phyloP scores from a whole-genome alignment of 2,888 invertebrate genomes.

The Spisula subtruncata region DNA sequence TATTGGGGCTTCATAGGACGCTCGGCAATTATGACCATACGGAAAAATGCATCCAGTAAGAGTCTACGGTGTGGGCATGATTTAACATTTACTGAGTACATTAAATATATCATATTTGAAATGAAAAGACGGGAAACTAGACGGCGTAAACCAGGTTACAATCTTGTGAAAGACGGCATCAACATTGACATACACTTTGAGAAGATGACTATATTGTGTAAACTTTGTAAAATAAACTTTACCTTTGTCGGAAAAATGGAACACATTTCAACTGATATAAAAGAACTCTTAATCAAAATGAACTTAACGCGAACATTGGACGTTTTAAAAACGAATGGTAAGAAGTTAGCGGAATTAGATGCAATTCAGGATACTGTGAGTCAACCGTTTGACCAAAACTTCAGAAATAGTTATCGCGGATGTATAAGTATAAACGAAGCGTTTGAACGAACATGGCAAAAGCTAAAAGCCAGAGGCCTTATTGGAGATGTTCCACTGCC shows the following conservation, averaged over 20 bases:
- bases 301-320: constrained; percentile 39
- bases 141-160: too few relatives aligned
- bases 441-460: constrained; percentile 72
- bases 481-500: constrained; percentile 51
- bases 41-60: constrained; percentile 49
- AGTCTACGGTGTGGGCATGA: constrained; percentile 71
- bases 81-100: constrained; percentile 72
- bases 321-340: constrained; percentile 48
- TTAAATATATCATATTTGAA: constrained; percentile 63
- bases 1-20: constrained; percentile 65
- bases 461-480: constrained; percentile 78
- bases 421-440: constrained; percentile 76
- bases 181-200: constrained; percentile 49
- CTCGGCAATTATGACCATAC: constrained; percentile 46
- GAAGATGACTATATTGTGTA: constrained; percentile 43
- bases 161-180: too few relatives aligned
- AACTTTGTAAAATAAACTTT: constrained; percentile 51
- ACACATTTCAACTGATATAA: constrained; percentile 41
- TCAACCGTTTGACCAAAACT: constrained; percentile 70
- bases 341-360: constrained; percentile 70
- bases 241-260: constrained; percentile 65
- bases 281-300: constrained; percentile 44
- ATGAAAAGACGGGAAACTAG: neutral
- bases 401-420: constrained; percentile 64
- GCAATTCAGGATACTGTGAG: constrained; percentile 63